phyloP scores from a whole-genome alignment of 2,888 invertebrate species.

The Ommatoiulus sabulosus region DNA sequence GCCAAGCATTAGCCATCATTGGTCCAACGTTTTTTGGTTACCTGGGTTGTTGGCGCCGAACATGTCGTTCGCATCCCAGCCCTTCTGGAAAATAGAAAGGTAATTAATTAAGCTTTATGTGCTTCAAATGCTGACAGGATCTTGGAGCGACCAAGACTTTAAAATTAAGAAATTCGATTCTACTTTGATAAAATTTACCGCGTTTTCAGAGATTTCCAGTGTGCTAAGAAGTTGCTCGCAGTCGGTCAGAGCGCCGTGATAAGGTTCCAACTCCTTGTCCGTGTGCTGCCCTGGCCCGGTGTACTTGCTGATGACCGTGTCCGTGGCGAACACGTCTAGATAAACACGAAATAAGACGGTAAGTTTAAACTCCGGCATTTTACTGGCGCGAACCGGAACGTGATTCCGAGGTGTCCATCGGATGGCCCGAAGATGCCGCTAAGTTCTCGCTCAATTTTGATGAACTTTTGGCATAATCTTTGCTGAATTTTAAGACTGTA shows the following conservation, averaged over 20 bases:
- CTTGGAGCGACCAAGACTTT: too few relatives aligned
- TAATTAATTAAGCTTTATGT: too few relatives aligned
- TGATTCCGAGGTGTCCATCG: not conserved
- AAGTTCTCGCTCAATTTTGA: too few relatives aligned
- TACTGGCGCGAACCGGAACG: not conserved
- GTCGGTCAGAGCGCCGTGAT: constrained; percentile 75
- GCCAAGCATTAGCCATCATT: too few relatives aligned
- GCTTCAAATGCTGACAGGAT: too few relatives aligned
- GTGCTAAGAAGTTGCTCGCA: constrained; percentile 76
- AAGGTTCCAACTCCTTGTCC: constrained; percentile 88
- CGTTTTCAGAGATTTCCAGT: constrained; percentile 70
- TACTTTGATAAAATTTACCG: constrained; percentile 67
- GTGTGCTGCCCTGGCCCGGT: constrained; percentile 85
- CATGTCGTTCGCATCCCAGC: constrained; percentile 98
- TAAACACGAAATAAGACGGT: not conserved
- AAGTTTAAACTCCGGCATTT: not conserved
- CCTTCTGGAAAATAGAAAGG: constrained; percentile 73
- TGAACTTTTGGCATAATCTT: too few relatives aligned
- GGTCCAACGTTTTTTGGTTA: too few relatives aligned
- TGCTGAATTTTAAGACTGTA: too few relatives aligned
- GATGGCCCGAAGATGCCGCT: too few relatives aligned
- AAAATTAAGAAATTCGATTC: too few relatives aligned
- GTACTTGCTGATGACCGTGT: constrained; percentile 87
- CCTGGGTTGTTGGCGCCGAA: constrained; percentile 82
- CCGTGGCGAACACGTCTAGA: constrained; percentile 81